These are phyloP conservation scores for Scalopus aquaticus DNA, from an alignment of 2,113 vertebrate species.

Conservation along the genomic window DNA sequence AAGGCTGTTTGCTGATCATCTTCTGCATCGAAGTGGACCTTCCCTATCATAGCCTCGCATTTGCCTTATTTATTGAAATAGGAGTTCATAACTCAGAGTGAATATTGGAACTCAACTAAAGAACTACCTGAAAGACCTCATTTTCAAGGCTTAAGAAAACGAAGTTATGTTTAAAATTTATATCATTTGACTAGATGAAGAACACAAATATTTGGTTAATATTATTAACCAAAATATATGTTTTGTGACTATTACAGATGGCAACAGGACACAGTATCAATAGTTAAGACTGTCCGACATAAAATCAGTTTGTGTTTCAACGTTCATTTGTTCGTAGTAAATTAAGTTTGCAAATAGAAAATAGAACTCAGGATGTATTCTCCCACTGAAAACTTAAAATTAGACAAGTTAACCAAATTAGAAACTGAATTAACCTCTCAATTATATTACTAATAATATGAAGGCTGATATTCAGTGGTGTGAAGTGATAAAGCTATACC, in stretches of 20 bases:
- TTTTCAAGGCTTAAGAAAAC: not conserved
- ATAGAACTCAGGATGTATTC: not conserved
- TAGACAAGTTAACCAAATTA: not conserved
- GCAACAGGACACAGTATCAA: not conserved
- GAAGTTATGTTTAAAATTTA: not conserved
- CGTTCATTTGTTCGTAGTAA: not conserved
- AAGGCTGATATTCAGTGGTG: not conserved
- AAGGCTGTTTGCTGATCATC: not conserved
- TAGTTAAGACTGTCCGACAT: not conserved
- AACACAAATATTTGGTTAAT: not conserved
- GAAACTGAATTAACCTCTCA: not conserved
- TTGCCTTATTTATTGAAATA: not conserved
- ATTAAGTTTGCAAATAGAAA: not conserved
- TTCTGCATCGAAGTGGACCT: not conserved
- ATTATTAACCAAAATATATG: not conserved
- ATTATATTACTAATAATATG: not conserved
- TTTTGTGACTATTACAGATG: not conserved
- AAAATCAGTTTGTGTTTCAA: slow-evolving; percentile 24
- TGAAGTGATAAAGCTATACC: not conserved
- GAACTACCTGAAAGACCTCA: not conserved
- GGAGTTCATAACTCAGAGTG: not conserved
- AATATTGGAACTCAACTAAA: not conserved
- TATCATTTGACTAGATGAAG: not conserved
- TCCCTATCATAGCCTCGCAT: not conserved
- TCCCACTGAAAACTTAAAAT: not conserved